Base-by-base conservation (phyloP, 2,113 vertebrate genomes). In the Plestiodon gilberti region DNA sequence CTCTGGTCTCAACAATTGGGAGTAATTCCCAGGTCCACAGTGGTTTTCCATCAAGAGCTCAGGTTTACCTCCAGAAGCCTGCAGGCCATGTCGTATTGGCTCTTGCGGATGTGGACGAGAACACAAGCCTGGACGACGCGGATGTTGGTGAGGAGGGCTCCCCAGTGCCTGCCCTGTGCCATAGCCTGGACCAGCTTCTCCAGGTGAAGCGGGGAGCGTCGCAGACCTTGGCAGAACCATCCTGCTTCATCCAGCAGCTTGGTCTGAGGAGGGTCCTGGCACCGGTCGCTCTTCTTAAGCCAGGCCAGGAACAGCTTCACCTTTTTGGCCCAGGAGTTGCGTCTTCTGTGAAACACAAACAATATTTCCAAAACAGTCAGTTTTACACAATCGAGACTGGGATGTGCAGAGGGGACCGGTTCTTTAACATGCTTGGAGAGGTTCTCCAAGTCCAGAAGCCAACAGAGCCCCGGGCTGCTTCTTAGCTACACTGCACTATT, bases 21-120 rank as follows among this genome's bases (percentile, higher is more conserved):
- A 35, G n/a, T 18, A n/a, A 52, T 2, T 48, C 1, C 48, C 15
- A 8, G 13, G 30, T 17, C 28, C 28, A 55, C 82, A 40, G 64
- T 1, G 74, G n/a, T n/a, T n/a, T n/a, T n/a, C 62, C 85, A 62
- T 6, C 18, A 57, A 87, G 85, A 57, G 57, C 22, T 25, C 3
- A 11, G 43, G n/a, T 91, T 82, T 96, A 96, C 96, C 96, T 96
- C 92, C 79, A 97, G 74, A 13, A 96, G 88, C 2, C 30, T 81
- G 88, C 95, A 93, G 83, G 95, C 96, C 8, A 82, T 38, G 57
- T 95, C 91, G 0, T 90, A 76, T 70, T 95, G 93, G 59, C 92
- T 83, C 0, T 84, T 90, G 6, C 0, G 90, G 61, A 85, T 62
- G 22, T 95, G 90, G 75, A 92, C 13, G 0, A 70, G 87, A 48